A percentile compares a stretch with the other conserved stretches of the same genome.
phyloP scores from a whole-genome alignment of 2,797 vertebrate species.

The Gymnothorax javanicus region DNA sequence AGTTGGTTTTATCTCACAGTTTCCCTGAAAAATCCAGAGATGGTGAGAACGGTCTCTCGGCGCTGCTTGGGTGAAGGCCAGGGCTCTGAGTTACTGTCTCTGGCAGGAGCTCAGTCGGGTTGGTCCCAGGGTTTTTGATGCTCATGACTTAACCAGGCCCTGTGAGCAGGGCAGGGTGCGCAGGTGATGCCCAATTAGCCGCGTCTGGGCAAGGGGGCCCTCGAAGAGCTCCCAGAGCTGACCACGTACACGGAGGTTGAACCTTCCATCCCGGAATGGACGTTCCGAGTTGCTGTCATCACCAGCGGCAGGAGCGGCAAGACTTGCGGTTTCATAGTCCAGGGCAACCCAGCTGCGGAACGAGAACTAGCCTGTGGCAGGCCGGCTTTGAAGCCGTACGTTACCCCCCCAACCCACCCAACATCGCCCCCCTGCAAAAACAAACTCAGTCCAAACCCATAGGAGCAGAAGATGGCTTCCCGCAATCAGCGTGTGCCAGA shows the following conservation, averaged over 20 bases:
- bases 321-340: slow-evolving; percentile 64
- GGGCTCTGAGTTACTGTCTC: not conserved
- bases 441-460: not conserved
- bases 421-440: not conserved
- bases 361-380: not conserved
- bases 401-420: not conserved
- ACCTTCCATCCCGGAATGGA: not conserved
- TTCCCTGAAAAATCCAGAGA: too few relatives aligned
- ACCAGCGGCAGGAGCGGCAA: not conserved
- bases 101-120: not conserved
- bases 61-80: slow-evolving; percentile 8
- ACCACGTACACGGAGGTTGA: not conserved
- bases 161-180: not conserved
- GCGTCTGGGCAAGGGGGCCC: not conserved
- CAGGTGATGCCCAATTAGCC: slow-evolving; percentile 17
- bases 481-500: slow-evolving; percentile 47
- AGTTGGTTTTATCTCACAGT: not conserved
- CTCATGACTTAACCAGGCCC: slow-evolving; percentile 19
- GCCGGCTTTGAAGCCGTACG: not conserved
- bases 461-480: slow-evolving; percentile 41
- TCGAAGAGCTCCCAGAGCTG: not conserved
- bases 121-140: not conserved
- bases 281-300: not conserved
- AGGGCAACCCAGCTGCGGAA: not conserved
- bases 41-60: not conserved